Evolutionary conservation across 1,140 invertebrate species (phyloP), one percentile per base, ranked within the genome.

Genomic region (Drosophila insularis): DNA sequence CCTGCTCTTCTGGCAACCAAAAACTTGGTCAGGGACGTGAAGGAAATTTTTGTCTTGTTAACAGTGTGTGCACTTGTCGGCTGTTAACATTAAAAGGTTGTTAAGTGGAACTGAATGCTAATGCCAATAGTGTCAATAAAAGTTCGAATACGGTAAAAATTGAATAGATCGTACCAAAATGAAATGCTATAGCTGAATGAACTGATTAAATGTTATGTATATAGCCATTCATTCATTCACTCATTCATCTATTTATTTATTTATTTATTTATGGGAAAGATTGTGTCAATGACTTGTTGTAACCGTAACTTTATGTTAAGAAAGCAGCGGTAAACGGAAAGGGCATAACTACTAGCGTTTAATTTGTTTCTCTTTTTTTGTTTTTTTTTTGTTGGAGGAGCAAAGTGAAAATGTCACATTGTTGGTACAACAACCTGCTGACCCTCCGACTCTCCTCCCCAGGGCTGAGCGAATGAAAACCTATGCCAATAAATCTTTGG

Each of bases 401-500:
- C 27, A 31, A 55, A 13, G 13, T 56, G 31, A 35, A 56, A 56
- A 31, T 56, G 27, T 14, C 31, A 19, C 55, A 35, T 10, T 32
- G 54, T 32, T 37, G 55, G 55, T 37, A 62, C 59, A 50, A 68
- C 60, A 68, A 68, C 61, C 46, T 50, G 65, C 46, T 50, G 58
- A 32, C 73, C 27, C 53, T 27, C 54, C n/a, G n/a, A n/a, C n/a
- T 32, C 35, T 11, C 35, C 35, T 37, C 10, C 10, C 11, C 8
- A 37, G 3, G 58, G 23, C 74, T 32, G 40, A 64, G 60, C 73
- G 7, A 56, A 61, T 50, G 53, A 56, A 53, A 74, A 69, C 73
- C 72, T 75, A 70, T 70, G 74, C 68, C 81, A 86, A 85, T 85
- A 81, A 78, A 74, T 70, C 59, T 37, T 53, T 62, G 27, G n/a